Evolutionary conservation across 2,113 vertebrate genomes (phyloP).

Genomic region (Etia nguti): DNA sequence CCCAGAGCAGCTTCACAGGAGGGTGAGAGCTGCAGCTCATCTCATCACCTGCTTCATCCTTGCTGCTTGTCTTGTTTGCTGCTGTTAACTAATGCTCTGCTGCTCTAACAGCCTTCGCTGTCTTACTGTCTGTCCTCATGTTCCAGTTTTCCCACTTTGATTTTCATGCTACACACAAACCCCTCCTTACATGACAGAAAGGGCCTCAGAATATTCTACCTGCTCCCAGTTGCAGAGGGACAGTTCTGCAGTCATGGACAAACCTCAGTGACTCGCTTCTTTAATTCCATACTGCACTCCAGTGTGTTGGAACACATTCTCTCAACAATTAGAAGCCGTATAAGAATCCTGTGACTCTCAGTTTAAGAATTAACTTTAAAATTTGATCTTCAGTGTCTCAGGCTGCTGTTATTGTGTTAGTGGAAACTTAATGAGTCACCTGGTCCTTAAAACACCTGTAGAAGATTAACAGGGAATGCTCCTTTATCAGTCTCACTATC

Average conservation of each 20-base stretch:
- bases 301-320: not conserved
- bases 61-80: not conserved
- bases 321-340: not conserved
- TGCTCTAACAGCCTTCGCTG: not conserved
- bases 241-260: not conserved
- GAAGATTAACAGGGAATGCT: not conserved
- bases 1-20: not conserved
- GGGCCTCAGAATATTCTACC: not conserved
- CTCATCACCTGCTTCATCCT: not conserved
- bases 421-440: not conserved
- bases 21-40: constrained; percentile 60
- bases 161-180: not conserved
- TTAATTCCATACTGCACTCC: not conserved
- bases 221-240: not conserved
- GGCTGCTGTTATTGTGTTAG: not conserved
- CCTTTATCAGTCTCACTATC: not conserved
- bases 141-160: not conserved
- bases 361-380: not conserved
- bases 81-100: not conserved
- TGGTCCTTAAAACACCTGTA: not conserved
- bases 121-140: not conserved
- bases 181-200: not conserved
- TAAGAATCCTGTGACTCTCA: not conserved
- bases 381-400: not conserved
- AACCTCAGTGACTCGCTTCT: not conserved